Base-by-base conservation (phyloP, 1,140 invertebrate genomes). In the Armadillidium nasatum region DNA sequence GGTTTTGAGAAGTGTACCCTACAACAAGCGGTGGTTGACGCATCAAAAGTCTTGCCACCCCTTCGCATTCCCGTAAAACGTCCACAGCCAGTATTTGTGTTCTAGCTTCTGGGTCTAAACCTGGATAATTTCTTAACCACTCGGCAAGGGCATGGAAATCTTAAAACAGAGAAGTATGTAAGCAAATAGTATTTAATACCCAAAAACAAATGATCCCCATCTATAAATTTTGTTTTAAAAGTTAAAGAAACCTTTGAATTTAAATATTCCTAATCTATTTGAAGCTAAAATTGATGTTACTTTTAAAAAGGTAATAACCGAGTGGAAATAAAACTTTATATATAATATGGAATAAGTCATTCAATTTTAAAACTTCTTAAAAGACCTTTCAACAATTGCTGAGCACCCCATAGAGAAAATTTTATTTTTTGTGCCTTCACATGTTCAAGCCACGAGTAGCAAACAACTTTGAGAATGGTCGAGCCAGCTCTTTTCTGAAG, bases 371-470 rank as follows among this genome's bases (percentile, higher is more conserved):
- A 33, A 33, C 33, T 33, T 6, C 6, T 33, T 33, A 33, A 33
- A 33, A 33, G 6, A 78, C 81, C 77, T 81, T 76, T 77, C 45
- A 78, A 70, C 22, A 81, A 70, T 21, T 81, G 80, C 44, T 77
- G 77, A 44, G 81, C 77, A 43, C 75, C 79, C 74, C 77, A 80
- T 11, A 81, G 74, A 43, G 77, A 77, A 82, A 94, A 94, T 84
- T 91, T 92, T 54, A 93, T 90, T 84, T 90, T 89, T 78, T 91
- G 89, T 45, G 89, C 87, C 83, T 92, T 93, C 76, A 94, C 93
- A 75, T 93, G 91, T 84, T 94, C 91, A 44, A 94, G 84, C 92
- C 92, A 93, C 0, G 91, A 90, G 83, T 93, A 92, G 82, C 92
- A 93, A 85, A 93, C 91, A 50, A 93, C 89, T 82, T 89, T 88